Base-by-base conservation (phyloP, 1,140 invertebrate species). In the Sogatella furcifera region DNA sequence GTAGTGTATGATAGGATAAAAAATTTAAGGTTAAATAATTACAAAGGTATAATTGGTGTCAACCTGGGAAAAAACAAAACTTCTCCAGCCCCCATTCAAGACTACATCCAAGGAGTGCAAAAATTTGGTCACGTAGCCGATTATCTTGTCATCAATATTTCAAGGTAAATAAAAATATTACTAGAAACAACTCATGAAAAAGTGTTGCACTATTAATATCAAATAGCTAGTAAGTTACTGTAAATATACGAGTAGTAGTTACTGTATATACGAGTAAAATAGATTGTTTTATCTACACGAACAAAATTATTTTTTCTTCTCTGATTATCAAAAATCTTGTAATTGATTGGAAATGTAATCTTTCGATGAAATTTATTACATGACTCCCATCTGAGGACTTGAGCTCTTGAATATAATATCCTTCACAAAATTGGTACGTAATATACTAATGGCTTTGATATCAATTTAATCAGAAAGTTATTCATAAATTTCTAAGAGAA, bases 1-100 rank as follows among this genome's bases (percentile, higher is more conserved):
- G 66, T 67, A 52, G 88, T 93, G 0, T 78, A 81, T 41, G 62
- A 81, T 52, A 81, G 88, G 61, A 65, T 93, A n/a, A 67, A 76
- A 63, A 67, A 71, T 58, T 57, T 85, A 2, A 81, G 79, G 66
- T 73, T 78, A 15, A 68, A 76, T 55, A 62, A 76, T 38, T 78
- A 81, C 56, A 70, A 68, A 42, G 81, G 81, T 8, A 71, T 89
- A 13, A 62, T 97, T 44, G 95, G 95, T 11, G 81, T 98, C 0
- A 98, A 98, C 80, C 79, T 98, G 44, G 97, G 97, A 0, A 96
- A 95, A 74, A 99, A 99, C 75, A 98, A 97, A 76, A 72, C 75
- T 1, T 89, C 90, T 3, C 65, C 74, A 41, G 81, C 93, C 76
- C 76, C 89, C 0, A 75, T 81, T 21, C 69, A 78, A 15, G 97